These are phyloP conservation scores for Xyrichtys novacula DNA, from an alignment of 2,797 vertebrate genomes.

Conservation along the genomic window DNA sequence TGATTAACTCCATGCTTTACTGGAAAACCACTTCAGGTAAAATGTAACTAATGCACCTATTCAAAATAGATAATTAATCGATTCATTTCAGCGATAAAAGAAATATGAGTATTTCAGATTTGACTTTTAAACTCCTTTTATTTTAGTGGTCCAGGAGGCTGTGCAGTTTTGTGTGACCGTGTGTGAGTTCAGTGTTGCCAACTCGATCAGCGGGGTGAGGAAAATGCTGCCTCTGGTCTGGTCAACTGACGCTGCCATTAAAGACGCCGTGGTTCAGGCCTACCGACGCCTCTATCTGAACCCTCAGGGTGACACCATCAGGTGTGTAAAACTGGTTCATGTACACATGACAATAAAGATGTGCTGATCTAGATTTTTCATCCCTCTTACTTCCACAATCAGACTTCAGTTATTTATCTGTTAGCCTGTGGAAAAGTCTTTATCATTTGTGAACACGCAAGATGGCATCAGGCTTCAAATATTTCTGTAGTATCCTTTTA, in stretches of 20 bases:
- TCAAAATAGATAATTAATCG: not conserved
- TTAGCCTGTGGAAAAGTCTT: no score
- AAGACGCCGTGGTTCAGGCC: conserved; percentile 93
- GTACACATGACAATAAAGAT: not conserved
- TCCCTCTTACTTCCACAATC: no score
- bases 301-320: conserved; percentile 86
- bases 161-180: conserved; percentile 97
- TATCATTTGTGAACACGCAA: no score
- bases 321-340: conserved; percentile 63
- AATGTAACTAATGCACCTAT: not conserved
- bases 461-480: no score
- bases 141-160: conserved; percentile 95
- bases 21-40: conserved; percentile 92
- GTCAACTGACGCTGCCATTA: conserved; percentile 93
- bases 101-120: not conserved
- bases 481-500: no score
- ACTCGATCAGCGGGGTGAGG: conserved; percentile 91
- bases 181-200: conserved; percentile 91
- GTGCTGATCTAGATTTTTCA: not conserved
- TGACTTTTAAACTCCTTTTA: not conserved
- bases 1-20: conserved; percentile 94
- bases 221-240: conserved; percentile 96
- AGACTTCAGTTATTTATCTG: no score
- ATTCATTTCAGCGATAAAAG: not conserved
- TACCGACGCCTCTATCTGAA: conserved; percentile 93